A percentile compares a stretch with the other conserved stretches of the same genome.
Evolutionary conservation across 2,888 invertebrate genomes (phyloP).

Genomic region (Uloborus plumipes): DNA sequence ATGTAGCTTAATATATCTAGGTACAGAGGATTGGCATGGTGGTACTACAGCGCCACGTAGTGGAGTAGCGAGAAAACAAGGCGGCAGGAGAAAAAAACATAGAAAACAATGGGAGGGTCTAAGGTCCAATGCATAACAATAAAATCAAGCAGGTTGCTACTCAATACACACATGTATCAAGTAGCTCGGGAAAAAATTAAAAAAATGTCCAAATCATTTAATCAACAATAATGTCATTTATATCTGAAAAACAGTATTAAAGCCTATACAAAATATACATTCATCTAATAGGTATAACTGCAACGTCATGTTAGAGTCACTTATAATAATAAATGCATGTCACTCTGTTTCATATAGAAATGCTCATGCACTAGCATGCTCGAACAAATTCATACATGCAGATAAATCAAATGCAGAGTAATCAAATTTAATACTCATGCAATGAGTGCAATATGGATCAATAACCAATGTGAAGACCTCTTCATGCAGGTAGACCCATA

Average conservation of each 20-base stretch:
- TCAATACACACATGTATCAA: slow-evolving; percentile 50
- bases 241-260: slow-evolving; percentile 29
- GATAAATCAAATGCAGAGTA: slow-evolving; percentile 18
- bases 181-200: slow-evolving; percentile 40
- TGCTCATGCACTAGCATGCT: slow-evolving; percentile 5
- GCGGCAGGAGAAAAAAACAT: slow-evolving; percentile 60
- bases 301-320: slow-evolving; percentile 6
- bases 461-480: too few species aligned
- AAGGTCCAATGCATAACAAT: slow-evolving; percentile 63
- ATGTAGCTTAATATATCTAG: slow-evolving; percentile 91
- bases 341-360: too few species aligned
- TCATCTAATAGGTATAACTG: slow-evolving; percentile 48
- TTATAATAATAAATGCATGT: too few species aligned
- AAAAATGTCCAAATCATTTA: slow-evolving; percentile 19
- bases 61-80: slow-evolving; percentile 63
- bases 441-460: too few species aligned
- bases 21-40: slow-evolving; percentile 90
- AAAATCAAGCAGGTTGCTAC: slow-evolving; percentile 59
- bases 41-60: slow-evolving; percentile 77
- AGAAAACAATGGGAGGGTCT: slow-evolving; percentile 61
- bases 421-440: too few species aligned
- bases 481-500: too few species aligned
- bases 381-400: slow-evolving; percentile 28
- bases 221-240: slow-evolving; percentile 12
- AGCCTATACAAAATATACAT: slow-evolving; percentile 48